These are phyloP conservation scores for Anabas testudineus DNA, from an alignment of 2,797 vertebrate species.

Conservation along the genomic window DNA sequence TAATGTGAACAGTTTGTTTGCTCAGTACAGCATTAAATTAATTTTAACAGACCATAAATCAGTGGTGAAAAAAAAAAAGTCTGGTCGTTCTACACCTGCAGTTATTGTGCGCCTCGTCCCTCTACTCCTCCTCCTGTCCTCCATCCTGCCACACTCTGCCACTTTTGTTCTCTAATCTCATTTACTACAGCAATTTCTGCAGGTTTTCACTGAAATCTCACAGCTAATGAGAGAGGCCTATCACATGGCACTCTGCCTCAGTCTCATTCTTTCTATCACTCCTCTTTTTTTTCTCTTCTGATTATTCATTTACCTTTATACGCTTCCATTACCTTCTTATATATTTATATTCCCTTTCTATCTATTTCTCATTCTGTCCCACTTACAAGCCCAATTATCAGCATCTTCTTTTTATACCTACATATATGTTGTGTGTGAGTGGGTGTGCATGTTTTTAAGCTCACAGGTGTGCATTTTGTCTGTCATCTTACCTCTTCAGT, in stretches of 20 bases:
- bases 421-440: slow-evolving; percentile 11
- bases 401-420: slow-evolving; percentile 1
- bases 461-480: slow-evolving; percentile 66
- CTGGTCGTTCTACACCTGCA: slow-evolving; percentile 41
- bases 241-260: slow-evolving; percentile 33
- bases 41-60: slow-evolving; percentile 18
- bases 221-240: slow-evolving; percentile 57
- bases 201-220: slow-evolving; percentile 48
- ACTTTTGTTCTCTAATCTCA: slow-evolving; percentile 67
- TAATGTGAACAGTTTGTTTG: not conserved
- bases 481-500: slow-evolving; percentile 68
- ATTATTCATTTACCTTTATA: slow-evolving; percentile 38
- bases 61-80: slow-evolving; percentile 10
- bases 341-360: slow-evolving; percentile 23
- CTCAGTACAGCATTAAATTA: not conserved
- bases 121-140: slow-evolving; percentile 28
- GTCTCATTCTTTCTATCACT: slow-evolving; percentile 34
- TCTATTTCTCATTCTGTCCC: slow-evolving; percentile 28
- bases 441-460: slow-evolving; percentile 38
- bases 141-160: slow-evolving; percentile 42
- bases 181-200: slow-evolving; percentile 54
- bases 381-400: slow-evolving; percentile 13
- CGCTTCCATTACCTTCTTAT: slow-evolving; percentile 39
- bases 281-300: slow-evolving; percentile 31
- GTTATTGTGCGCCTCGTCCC: slow-evolving; percentile 38